Conservation (phyloP, 2,113 vertebrate species). For the Bagarius yarrelli region DNA sequence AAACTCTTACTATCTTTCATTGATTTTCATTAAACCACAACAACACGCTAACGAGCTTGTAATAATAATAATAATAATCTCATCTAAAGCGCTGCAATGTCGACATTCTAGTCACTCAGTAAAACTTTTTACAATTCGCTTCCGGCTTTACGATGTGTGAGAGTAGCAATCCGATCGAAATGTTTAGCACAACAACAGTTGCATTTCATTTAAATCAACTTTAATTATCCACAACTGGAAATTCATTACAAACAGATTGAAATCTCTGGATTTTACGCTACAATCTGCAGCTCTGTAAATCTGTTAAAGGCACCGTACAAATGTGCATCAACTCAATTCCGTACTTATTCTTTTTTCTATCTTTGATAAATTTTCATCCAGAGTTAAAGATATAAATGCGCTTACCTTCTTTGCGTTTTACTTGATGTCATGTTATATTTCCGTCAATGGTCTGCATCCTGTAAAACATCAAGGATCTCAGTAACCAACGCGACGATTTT, state of each 20-base stretch:
- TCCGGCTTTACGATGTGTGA: not conserved
- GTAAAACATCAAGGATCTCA: no score
- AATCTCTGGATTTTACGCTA: not conserved
- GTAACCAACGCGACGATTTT: not conserved
- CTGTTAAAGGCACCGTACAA: not conserved
- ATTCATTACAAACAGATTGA: no score
- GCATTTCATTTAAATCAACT: not conserved
- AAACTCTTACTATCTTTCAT: not conserved
- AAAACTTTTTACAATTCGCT: not conserved
- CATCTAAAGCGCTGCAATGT: not conserved
- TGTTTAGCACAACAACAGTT: not conserved
- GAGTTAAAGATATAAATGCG: not conserved
- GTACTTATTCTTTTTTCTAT: no score
- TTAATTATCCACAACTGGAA: not conserved
- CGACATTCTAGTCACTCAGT: not conserved
- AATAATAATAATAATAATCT: conserved; percentile 7
- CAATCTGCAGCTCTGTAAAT: not conserved
- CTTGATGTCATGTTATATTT: no score
- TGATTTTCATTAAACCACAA: conserved; percentile 12
- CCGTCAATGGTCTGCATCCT: no score
- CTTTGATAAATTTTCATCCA: not conserved
- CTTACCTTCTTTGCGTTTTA: no score
- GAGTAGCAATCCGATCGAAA: not conserved
- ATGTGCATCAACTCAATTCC: not conserved
- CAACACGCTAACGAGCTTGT: not conserved